Conservation (phyloP, 2,797 vertebrate genomes). For the Sebastes cheni region DNA sequence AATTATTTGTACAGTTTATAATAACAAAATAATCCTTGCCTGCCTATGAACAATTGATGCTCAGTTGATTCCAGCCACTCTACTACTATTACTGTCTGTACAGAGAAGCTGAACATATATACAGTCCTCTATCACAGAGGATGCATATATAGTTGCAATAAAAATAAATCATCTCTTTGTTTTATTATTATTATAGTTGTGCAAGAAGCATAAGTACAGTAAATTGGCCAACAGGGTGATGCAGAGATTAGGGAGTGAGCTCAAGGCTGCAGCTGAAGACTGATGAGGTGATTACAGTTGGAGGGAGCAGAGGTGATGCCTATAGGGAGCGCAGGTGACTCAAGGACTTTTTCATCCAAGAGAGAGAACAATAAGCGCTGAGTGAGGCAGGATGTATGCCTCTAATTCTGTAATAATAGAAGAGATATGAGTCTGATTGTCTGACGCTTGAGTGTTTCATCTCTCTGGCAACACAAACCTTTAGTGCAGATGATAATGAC, state of each 20-base stretch:
- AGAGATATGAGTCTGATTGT: not conserved
- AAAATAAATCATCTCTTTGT: constrained; percentile 4
- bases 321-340: constrained; percentile 60
- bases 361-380: constrained; percentile 31
- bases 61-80: not conserved
- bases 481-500: not conserved
- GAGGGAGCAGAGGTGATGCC: constrained; percentile 50
- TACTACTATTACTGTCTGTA: not conserved
- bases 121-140: not conserved
- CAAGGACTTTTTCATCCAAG: constrained; percentile 43
- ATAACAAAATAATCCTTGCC: not conserved
- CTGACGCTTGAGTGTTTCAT: not conserved
- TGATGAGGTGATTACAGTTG: constrained; percentile 66
- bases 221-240: constrained; percentile 12
- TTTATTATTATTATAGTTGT: not conserved
- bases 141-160: not conserved
- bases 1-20: not conserved
- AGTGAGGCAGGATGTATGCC: constrained; percentile 7
- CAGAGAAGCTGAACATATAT: not conserved
- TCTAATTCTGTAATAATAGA: constrained; percentile 2
- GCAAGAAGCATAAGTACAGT: constrained; percentile 9
- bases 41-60: not conserved
- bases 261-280: constrained; percentile 44
- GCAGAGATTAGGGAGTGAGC: constrained; percentile 7
- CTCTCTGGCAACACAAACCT: not conserved